Conservation (phyloP, 2,113 vertebrate species). For the Nerophis lumbriciformis region DNA sequence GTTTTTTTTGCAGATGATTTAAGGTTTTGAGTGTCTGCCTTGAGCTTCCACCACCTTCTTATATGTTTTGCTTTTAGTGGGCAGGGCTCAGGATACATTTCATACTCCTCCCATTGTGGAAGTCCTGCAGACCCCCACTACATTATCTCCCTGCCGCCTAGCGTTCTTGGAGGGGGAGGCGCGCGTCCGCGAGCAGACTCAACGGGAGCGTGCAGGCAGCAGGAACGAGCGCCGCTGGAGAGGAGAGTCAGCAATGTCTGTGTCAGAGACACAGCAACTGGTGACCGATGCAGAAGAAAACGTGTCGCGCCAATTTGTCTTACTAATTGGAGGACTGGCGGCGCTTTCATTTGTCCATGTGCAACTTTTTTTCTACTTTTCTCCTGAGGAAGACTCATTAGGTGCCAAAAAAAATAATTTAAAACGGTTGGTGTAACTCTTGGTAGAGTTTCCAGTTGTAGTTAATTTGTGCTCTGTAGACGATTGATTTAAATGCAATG, state of each 20-base stretch:
- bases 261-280: constrained; percentile 28
- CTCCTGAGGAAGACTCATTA: constrained; percentile 15
- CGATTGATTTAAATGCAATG: background rate
- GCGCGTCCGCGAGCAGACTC: constrained; percentile 11
- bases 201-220: constrained; percentile 35
- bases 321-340: constrained; percentile 31
- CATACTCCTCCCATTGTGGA: constrained; percentile 75
- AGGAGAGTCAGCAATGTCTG: background rate
- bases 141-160: constrained; percentile 47
- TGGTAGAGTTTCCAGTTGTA: background rate
- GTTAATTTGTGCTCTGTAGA: background rate
- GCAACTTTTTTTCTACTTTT: constrained; percentile 15
- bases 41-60: constrained; percentile 56
- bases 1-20: constrained; percentile 45
- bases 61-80: constrained; percentile 72
- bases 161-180: constrained; percentile 42
- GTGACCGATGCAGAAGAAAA: constrained; percentile 35
- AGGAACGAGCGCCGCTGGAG: constrained; percentile 11
- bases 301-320: constrained; percentile 32
- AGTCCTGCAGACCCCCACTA: constrained; percentile 61
- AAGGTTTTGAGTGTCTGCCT: constrained; percentile 50
- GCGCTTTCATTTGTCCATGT: constrained; percentile 18
- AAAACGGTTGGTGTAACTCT: constrained; percentile 29
- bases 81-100: constrained; percentile 68
- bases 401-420: constrained; percentile 1